phyloP scores from a whole-genome alignment of 2,113 vertebrate species.

The Ophiodon elongatus region DNA sequence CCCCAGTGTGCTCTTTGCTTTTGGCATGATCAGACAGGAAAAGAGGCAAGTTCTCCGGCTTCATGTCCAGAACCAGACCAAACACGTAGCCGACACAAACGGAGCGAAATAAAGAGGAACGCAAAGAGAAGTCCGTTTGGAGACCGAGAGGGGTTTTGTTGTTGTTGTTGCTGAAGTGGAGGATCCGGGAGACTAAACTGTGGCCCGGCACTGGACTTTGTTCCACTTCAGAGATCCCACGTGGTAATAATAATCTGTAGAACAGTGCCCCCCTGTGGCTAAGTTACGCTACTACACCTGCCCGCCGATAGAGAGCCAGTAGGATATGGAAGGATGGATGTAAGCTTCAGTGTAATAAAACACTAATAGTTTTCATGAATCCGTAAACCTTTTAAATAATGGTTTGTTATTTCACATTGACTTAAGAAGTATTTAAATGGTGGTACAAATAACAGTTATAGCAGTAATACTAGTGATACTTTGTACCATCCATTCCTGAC shows the following conservation, averaged over 20 bases:
- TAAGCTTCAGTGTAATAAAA: too few relatives aligned
- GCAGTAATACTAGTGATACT: not conserved
- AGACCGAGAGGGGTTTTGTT: too few relatives aligned
- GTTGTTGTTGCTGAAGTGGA: too few relatives aligned
- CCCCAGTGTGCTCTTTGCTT: not conserved
- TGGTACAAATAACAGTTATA: not conserved
- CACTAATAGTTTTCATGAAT: not conserved
- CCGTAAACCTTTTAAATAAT: not conserved
- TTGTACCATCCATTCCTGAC: not conserved
- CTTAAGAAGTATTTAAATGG: not conserved
- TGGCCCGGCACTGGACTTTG: not conserved
- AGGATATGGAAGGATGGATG: not conserved
- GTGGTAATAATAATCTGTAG: not conserved
- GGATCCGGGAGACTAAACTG: not conserved
- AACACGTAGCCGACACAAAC: not conserved
- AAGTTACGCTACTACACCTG: not conserved
- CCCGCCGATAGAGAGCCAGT: not conserved
- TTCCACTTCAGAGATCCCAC: not conserved
- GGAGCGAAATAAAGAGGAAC: not conserved
- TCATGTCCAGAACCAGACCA: not conserved
- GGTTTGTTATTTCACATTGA: not conserved
- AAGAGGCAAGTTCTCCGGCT: not conserved
- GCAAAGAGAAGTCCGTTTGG: not conserved
- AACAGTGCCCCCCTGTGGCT: not conserved
- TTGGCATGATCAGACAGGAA: slow-evolving; percentile 18